Percentiles rank a stretch among this genome's conserved stretches.
Conservation (phyloP, 2,888 invertebrate genomes). For the Helleia helle region DNA sequence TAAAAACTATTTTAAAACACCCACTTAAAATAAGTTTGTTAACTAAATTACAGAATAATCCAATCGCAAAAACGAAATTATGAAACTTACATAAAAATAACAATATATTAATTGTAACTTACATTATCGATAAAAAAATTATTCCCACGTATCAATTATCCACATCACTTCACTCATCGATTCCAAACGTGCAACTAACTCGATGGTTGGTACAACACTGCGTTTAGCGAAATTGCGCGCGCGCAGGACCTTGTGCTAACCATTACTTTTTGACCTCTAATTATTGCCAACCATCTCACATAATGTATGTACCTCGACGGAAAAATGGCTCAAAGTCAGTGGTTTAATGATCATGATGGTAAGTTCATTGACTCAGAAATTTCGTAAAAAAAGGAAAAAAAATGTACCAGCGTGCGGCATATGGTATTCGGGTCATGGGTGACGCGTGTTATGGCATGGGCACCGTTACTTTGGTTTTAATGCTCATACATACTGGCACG, state of each 20-base stretch:
- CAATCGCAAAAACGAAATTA: too few species aligned
- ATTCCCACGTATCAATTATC: background rate
- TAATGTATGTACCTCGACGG: too few species aligned
- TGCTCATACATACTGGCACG: too few species aligned
- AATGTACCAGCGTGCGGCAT: background rate
- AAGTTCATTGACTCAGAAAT: constrained; percentile 9
- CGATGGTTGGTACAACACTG: constrained; percentile 27
- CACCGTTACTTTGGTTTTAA: constrained; percentile 4
- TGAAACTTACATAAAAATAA: too few species aligned
- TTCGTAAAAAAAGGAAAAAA: constrained; percentile 10
- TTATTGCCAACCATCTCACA: constrained; percentile 12
- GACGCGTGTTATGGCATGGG: background rate
- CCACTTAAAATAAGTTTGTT: too few species aligned
- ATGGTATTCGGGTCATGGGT: background rate
- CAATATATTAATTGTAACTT: too few species aligned
- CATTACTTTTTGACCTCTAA: constrained; percentile 15
- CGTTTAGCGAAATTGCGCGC: constrained; percentile 30
- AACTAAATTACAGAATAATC: too few species aligned
- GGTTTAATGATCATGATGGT: constrained; percentile 1
- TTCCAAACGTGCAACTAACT: constrained; percentile 22
- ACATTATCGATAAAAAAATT: constrained; percentile 1
- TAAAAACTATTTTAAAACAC: too few species aligned
- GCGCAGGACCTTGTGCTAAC: constrained; percentile 26
- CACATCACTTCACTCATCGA: constrained; percentile 4
- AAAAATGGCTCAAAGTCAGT: constrained; percentile 7